These are phyloP conservation scores for Chaetogeoica ovagalla DNA, from an alignment of 2,888 invertebrate genomes.

Conservation along the genomic window DNA sequence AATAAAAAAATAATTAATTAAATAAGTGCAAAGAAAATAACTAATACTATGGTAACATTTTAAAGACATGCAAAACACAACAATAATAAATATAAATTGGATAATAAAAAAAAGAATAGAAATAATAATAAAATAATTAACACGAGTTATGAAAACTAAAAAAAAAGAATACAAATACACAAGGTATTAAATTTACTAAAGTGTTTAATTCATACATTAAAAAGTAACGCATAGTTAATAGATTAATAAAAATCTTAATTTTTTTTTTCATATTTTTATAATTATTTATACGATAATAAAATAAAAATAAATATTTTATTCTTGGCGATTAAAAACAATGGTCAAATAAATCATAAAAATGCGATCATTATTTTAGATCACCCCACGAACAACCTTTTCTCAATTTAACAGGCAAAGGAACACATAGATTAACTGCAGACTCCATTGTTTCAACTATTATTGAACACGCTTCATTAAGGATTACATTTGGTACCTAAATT, in stretches of 20 bases:
- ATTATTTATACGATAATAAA: not conserved
- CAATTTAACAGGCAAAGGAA: slow-evolving; percentile 86
- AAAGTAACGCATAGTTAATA: no score
- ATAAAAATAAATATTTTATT: slow-evolving; percentile 7
- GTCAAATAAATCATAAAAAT: slow-evolving; percentile 29
- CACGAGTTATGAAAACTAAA: no score
- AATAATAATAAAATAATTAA: not conserved
- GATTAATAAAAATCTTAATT: no score
- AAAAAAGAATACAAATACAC: no score
- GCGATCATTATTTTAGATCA: slow-evolving; percentile 49
- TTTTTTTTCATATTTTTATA: not conserved
- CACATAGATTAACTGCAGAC: slow-evolving; percentile 69
- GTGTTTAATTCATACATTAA: no score
- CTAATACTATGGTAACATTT: not conserved
- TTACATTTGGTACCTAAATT: slow-evolving; percentile 19
- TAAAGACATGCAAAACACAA: no score
- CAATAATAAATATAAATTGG: not conserved
- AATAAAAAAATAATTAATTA: not conserved
- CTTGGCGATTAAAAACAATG: not conserved
- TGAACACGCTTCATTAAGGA: slow-evolving; percentile 62
- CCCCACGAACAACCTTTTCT: slow-evolving; percentile 85
- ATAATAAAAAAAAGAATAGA: not conserved
- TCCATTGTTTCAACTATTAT: slow-evolving; percentile 82
- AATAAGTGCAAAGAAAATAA: not conserved
- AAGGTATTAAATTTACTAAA: no score